phyloP scores from a whole-genome alignment of 2,888 invertebrate genomes.

The Calameuta filiformis region DNA sequence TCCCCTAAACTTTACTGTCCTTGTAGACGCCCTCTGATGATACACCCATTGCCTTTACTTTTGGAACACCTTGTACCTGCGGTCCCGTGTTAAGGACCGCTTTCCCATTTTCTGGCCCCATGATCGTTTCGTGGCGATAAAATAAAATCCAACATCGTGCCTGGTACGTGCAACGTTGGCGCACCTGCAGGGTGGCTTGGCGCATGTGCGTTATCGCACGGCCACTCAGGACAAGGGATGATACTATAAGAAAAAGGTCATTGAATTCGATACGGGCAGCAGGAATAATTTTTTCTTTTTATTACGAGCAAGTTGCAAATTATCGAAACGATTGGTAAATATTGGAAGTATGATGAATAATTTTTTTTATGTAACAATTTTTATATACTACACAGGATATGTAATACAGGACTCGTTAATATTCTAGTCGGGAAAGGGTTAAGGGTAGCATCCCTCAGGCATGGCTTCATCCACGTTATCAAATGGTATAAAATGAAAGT shows the following conservation, averaged over 20 bases:
- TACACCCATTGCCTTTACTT: neutral
- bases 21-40: neutral
- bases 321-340: no score
- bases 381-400: no score
- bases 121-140: neutral
- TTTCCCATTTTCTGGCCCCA: neutral
- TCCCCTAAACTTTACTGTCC: slow-evolving; percentile 31
- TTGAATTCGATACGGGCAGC: neutral
- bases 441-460: no score
- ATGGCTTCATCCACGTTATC: no score
- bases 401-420: no score
- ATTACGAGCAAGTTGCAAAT: no score
- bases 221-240: neutral
- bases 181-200: neutral
- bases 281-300: no score
- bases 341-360: no score
- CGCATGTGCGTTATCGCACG: neutral
- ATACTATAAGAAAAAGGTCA: neutral
- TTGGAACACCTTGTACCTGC: neutral
- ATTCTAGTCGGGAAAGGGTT: no score
- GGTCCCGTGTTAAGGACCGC: neutral
- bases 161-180: neutral
- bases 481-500: no score
- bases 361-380: no score
- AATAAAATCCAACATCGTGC: neutral